A percentile compares a stretch with the other conserved stretches of the same genome.
Conservation (phyloP, 2,113 vertebrate genomes). For the Eptesicus fuscus region DNA sequence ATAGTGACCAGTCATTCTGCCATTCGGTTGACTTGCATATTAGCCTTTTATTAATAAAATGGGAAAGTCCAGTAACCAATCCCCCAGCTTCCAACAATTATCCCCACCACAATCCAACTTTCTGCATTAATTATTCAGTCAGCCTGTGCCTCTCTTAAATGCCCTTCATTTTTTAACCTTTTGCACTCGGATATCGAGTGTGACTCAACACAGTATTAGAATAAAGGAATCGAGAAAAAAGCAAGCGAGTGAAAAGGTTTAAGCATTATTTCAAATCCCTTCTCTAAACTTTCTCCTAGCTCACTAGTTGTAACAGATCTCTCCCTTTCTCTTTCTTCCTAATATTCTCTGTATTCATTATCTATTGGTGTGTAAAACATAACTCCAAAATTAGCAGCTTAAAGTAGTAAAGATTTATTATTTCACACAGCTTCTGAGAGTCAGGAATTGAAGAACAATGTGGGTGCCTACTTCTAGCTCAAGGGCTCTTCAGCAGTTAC, state of each 20-base stretch:
- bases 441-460: not conserved
- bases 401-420: not conserved
- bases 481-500: not conserved
- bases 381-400: not conserved
- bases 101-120: not conserved
- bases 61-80: not conserved
- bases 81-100: not conserved
- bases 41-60: too few species aligned
- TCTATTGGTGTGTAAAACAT: not conserved
- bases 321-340: not conserved
- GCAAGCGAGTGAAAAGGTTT: too few species aligned
- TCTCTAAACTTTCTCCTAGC: not conserved
- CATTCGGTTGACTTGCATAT: too few species aligned
- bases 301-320: not conserved
- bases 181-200: too few species aligned
- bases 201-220: too few species aligned
- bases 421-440: not conserved
- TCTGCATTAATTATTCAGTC: not conserved
- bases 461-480: not conserved
- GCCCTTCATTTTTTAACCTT: fast-evolving
- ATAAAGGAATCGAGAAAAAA: too few species aligned
- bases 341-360: not conserved
- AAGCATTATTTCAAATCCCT: not conserved
- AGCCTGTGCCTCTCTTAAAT: fast-evolving
- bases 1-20: too few species aligned